Conservation (phyloP, 2,888 invertebrate species). For the Agrotis segetum region DNA sequence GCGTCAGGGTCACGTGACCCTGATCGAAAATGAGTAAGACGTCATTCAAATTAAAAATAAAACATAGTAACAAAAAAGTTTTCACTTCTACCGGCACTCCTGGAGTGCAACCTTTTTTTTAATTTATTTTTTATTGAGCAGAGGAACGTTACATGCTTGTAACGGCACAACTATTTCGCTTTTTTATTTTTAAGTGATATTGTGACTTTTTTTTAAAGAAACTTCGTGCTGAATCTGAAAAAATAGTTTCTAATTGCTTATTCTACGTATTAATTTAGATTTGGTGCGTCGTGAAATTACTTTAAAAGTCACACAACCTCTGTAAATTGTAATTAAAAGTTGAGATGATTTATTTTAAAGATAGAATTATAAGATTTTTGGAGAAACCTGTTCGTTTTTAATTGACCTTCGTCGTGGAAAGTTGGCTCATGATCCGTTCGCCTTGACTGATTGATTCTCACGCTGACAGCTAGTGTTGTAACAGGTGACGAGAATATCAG, state of each 20-base stretch:
- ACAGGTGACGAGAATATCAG: constrained; percentile 52
- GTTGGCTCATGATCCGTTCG: constrained; percentile 80
- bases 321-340: constrained; percentile 65
- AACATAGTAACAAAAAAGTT: too few species aligned
- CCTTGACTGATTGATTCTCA: constrained; percentile 71
- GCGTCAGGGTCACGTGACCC: too few species aligned
- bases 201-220: constrained; percentile 33
- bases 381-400: constrained; percentile 76
- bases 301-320: constrained; percentile 57
- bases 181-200: constrained; percentile 57
- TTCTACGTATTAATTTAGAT: constrained; percentile 50
- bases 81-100: too few species aligned
- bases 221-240: constrained; percentile 50
- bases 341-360: constrained; percentile 71
- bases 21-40: too few species aligned
- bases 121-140: constrained; percentile 65
- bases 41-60: too few species aligned
- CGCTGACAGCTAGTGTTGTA: constrained; percentile 57
- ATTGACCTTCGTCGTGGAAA: constrained; percentile 82
- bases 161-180: constrained; percentile 69
- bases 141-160: constrained; percentile 66
- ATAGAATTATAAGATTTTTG: constrained; percentile 79
- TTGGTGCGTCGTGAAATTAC: constrained; percentile 42
- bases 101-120: too few species aligned
- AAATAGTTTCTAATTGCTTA: constrained; percentile 54